These are phyloP conservation scores for Rhinolophus ferrumequinum DNA, from an alignment of 2,113 vertebrate genomes.

Conservation along the genomic window DNA sequence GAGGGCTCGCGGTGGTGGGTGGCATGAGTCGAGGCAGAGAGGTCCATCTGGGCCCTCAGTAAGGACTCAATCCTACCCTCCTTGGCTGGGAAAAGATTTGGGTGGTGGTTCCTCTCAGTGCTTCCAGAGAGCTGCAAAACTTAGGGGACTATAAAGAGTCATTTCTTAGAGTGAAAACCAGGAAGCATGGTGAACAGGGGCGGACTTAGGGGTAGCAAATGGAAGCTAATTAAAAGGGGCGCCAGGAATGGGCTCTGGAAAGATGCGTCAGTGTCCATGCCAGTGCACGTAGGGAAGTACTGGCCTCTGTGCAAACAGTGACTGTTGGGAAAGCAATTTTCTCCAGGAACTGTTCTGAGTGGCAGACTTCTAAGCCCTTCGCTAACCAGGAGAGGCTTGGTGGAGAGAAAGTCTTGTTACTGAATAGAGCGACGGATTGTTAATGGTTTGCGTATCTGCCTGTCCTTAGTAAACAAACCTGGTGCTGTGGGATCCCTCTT, in stretches of 20 bases:
- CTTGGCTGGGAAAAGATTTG: background rate
- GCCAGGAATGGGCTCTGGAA: background rate
- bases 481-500: background rate
- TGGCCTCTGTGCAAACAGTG: background rate
- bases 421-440: constrained; percentile 17
- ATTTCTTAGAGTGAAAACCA: constrained; percentile 43
- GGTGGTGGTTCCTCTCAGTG: background rate
- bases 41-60: background rate
- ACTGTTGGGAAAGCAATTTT: background rate
- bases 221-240: constrained; percentile 23
- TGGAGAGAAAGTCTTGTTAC: background rate
- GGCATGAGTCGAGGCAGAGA: background rate
- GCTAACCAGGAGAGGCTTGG: constrained; percentile 1
- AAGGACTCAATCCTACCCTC: background rate
- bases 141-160: background rate
- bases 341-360: background rate
- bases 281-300: background rate
- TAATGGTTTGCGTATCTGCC: background rate
- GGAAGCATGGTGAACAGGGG: background rate
- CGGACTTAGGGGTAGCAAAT: background rate
- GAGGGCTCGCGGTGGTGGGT: background rate
- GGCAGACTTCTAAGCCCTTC: background rate
- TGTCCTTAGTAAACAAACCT: background rate
- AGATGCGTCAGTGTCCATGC: background rate
- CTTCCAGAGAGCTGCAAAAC: background rate